phyloP scores from a whole-genome alignment of 1,140 invertebrate genomes.

The Stenopsyche tienmushanensis region DNA sequence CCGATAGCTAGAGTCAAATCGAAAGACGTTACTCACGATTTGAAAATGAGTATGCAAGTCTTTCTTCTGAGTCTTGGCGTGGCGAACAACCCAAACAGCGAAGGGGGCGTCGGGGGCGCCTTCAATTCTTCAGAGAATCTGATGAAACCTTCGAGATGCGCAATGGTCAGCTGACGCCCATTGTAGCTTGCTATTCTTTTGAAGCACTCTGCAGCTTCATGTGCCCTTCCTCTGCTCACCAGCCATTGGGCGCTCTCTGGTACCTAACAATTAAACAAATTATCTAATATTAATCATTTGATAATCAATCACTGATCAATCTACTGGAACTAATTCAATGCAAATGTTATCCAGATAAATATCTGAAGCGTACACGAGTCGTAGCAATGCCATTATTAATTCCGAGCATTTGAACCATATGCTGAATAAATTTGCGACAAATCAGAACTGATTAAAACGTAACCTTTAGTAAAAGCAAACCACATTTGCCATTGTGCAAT shows the following conservation, averaged over 20 bases:
- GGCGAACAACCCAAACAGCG: constrained; percentile 55
- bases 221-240: constrained; percentile 57
- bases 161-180: constrained; percentile 50
- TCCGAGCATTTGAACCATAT: no score
- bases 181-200: constrained; percentile 60
- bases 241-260: constrained; percentile 67
- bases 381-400: no score
- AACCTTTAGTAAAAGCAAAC: no score
- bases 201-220: constrained; percentile 59
- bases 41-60: constrained; percentile 59
- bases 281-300: no score
- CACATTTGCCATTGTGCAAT: no score
- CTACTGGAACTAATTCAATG: no score
- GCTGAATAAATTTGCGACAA: no score
- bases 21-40: constrained; percentile 54
- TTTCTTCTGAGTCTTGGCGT: constrained; percentile 59
- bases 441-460: no score
- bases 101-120: constrained; percentile 42
- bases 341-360: no score
- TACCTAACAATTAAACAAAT: constrained; percentile 42
- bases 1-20: neutral
- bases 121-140: constrained; percentile 43
- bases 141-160: constrained; percentile 54
- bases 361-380: no score
- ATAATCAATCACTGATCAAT: no score